phyloP scores from a whole-genome alignment of 2,888 invertebrate species.

The Macrosoma leucophasiata region DNA sequence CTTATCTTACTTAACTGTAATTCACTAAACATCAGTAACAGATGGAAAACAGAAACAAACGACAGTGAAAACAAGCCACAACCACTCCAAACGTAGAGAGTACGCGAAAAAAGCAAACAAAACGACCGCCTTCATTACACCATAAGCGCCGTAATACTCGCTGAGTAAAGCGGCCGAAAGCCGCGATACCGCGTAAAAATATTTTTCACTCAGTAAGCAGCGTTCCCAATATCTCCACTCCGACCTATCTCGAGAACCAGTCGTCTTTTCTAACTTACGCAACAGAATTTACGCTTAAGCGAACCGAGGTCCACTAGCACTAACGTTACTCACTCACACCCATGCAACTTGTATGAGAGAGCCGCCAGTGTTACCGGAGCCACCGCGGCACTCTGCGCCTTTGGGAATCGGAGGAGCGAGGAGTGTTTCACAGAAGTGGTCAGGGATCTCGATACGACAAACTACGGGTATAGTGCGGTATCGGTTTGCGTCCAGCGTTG shows the following conservation, averaged over 20 bases:
- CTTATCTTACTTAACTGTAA: too few relatives aligned
- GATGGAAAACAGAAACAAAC: too few relatives aligned
- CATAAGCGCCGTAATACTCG: conserved; percentile 10
- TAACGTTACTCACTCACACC: conserved; percentile 69
- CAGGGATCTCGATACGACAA: conserved; percentile 63
- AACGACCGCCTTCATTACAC: too few relatives aligned
- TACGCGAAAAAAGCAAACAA: too few relatives aligned
- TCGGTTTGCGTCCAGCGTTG: conserved; percentile 45
- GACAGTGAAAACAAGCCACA: too few relatives aligned
- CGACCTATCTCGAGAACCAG: conserved; percentile 60
- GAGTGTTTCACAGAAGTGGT: conserved; percentile 59
- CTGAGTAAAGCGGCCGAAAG: conserved; percentile 18
- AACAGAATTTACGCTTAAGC: conserved; percentile 72
- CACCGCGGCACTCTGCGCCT: conserved; percentile 37
- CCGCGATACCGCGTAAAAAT: conserved; percentile 18
- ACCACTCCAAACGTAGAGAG: too few relatives aligned
- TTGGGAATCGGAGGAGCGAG: conserved; percentile 35
- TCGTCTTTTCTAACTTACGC: conserved; percentile 71
- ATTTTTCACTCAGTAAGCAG: conserved; percentile 37
- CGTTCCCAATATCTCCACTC: conserved; percentile 52
- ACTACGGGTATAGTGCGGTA: conserved; percentile 69
- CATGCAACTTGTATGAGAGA: conserved; percentile 63
- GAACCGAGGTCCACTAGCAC: conserved; percentile 63
- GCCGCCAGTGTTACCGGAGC: conserved; percentile 33
- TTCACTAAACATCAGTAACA: too few relatives aligned